These are phyloP conservation scores for Eretmocerus hayati DNA, from an alignment of 2,888 invertebrate genomes.

Conservation along the genomic window DNA sequence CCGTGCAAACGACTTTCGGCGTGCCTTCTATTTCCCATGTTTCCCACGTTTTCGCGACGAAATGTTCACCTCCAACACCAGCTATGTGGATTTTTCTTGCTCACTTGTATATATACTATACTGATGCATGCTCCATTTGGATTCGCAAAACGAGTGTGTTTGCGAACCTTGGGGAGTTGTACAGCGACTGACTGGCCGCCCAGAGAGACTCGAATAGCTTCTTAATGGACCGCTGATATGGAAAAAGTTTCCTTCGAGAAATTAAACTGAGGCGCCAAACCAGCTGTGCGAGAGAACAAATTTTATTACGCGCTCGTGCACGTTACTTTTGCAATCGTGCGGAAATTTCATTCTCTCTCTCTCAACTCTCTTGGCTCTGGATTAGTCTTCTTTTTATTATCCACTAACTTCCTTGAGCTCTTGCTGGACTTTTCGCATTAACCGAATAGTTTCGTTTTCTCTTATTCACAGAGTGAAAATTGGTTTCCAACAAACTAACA, in stretches of 20 bases:
- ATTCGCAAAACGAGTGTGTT: neutral
- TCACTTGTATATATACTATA: neutral
- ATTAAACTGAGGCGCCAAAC: slow-evolving; percentile 10
- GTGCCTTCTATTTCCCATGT: slow-evolving; percentile 1
- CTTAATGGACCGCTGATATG: slow-evolving; percentile 23
- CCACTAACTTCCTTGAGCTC: too few relatives aligned
- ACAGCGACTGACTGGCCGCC: neutral
- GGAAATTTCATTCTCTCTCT: neutral
- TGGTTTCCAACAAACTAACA: too few relatives aligned
- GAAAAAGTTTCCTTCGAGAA: slow-evolving; percentile 21
- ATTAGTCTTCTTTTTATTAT: too few relatives aligned
- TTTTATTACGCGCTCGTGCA: slow-evolving; percentile 21
- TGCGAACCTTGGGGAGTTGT: neutral
- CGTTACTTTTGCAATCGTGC: slow-evolving; percentile 6
- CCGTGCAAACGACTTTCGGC: too few relatives aligned
- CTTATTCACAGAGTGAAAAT: too few relatives aligned
- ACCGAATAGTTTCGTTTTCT: too few relatives aligned
- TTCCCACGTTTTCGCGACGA: neutral
- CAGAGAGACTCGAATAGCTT: slow-evolving; percentile 16
- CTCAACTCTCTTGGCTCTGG: neutral
- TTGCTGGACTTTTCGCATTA: too few relatives aligned
- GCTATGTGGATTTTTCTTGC: neutral
- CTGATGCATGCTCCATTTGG: neutral
- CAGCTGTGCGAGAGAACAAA: slow-evolving; percentile 18
- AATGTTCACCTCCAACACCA: too few relatives aligned